Conservation (phyloP, 2,113 vertebrate genomes). For the Phodopus roborovskii region DNA sequence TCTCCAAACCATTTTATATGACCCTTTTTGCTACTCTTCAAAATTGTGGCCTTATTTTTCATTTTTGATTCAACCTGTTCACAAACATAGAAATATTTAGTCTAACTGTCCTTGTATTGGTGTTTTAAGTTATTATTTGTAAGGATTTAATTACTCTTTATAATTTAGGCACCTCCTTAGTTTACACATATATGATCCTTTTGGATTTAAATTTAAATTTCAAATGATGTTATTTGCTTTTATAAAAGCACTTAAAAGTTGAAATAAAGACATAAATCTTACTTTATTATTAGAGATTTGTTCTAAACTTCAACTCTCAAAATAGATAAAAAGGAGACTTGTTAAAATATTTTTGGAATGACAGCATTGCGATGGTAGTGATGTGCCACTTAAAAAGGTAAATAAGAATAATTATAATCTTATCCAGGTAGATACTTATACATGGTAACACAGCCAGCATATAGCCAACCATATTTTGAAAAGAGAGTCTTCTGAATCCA, state of each 20-base stretch:
- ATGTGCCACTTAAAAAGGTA: background rate
- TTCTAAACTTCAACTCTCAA: background rate
- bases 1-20: background rate
- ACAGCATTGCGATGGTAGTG: background rate
- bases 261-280: background rate
- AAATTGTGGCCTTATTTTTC: no score
- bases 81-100: no score
- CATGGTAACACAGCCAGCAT: no score
- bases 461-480: background rate
- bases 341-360: background rate
- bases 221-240: background rate
- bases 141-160: background rate
- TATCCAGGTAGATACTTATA: background rate
- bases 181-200: background rate
- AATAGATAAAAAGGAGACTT: background rate
- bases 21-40: background rate
- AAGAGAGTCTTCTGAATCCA: background rate
- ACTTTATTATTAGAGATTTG: background rate
- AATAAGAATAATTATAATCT: background rate
- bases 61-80: no score
- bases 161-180: fast-evolving
- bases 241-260: background rate
- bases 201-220: background rate
- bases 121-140: background rate
- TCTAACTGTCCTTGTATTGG: background rate